Conservation (phyloP, 2,888 invertebrate genomes). For the Vesta saturnalis region DNA sequence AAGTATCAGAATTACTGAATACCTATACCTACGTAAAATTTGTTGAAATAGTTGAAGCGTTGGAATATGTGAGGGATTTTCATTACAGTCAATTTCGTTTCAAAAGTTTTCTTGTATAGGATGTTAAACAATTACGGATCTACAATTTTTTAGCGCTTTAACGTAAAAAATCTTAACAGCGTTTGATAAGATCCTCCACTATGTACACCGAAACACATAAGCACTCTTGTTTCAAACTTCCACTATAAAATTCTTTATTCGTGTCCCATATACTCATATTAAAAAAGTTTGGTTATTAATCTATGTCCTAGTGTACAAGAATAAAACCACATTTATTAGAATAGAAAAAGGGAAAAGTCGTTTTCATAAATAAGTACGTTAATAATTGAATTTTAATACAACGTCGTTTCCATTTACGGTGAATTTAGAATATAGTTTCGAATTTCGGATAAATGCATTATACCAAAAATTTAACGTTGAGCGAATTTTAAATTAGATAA, state of each 20-base stretch:
- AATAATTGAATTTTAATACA: constrained; percentile 3
- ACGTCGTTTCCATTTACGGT: neutral
- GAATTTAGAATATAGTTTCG: constrained; percentile 6
- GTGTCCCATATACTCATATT: neutral
- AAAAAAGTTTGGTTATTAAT: constrained; percentile 14
- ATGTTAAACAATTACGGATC: neutral
- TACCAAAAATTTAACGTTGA: constrained; percentile 9
- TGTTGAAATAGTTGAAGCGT: neutral
- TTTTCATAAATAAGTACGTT: neutral
- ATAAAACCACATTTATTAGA: constrained; percentile 1
- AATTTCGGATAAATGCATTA: constrained; percentile 14
- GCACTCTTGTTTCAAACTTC: constrained; percentile 6
- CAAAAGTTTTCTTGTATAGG: neutral
- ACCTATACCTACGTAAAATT: no score
- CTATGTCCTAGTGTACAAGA: constrained; percentile 1
- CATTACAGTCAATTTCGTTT: neutral
- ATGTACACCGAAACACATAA: neutral
- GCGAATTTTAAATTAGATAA: constrained; percentile 15
- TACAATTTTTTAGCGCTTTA: neutral
- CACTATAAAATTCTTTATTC: neutral
- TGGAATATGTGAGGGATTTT: neutral
- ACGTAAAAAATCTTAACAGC: neutral
- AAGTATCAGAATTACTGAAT: no score
- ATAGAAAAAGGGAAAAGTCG: neutral
- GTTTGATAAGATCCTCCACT: neutral